Conservation (phyloP, 2,797 vertebrate species). For the Moxostoma hubbsi region DNA sequence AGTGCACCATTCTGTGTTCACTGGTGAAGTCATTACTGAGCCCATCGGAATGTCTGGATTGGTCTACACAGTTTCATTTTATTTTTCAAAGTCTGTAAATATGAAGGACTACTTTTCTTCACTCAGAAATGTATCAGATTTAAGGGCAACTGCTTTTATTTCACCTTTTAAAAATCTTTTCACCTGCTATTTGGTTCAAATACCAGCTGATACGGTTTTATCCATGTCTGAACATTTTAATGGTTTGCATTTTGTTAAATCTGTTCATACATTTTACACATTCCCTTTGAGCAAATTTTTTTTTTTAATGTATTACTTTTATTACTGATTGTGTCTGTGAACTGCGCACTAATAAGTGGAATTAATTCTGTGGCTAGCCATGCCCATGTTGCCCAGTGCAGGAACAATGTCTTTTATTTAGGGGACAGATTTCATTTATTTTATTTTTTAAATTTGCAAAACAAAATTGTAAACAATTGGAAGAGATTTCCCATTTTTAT, state of each 20-base stretch:
- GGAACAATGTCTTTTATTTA: not conserved
- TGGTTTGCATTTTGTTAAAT: slow-evolving; percentile 11
- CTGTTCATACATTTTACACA: slow-evolving; percentile 22
- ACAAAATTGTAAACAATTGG: not conserved
- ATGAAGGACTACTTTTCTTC: slow-evolving; percentile 46
- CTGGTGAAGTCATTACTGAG: slow-evolving; percentile 28
- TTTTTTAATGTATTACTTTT: not conserved
- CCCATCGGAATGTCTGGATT: slow-evolving; percentile 32
- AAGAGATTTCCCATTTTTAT: slow-evolving; percentile 25
- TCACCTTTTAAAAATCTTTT: slow-evolving; percentile 40
- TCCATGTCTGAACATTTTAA: slow-evolving; percentile 16
- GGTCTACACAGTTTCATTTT: slow-evolving; percentile 40
- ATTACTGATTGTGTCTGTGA: not conserved
- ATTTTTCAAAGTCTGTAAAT: slow-evolving; percentile 51
- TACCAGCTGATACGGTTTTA: slow-evolving; percentile 20
- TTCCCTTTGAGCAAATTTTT: slow-evolving; percentile 41
- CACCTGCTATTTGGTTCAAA: slow-evolving; percentile 30
- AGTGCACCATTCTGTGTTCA: slow-evolving; percentile 12
- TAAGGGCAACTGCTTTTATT: slow-evolving; percentile 39
- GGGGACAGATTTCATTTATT: not conserved
- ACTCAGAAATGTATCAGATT: slow-evolving; percentile 14
- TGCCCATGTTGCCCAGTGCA: not conserved
- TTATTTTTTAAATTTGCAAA: too few species aligned
- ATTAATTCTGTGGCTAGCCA: not conserved
- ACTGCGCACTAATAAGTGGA: not conserved